These are phyloP conservation scores for Anser brachyrhynchus DNA, from an alignment of 2,113 vertebrate species.

Conservation along the genomic window DNA sequence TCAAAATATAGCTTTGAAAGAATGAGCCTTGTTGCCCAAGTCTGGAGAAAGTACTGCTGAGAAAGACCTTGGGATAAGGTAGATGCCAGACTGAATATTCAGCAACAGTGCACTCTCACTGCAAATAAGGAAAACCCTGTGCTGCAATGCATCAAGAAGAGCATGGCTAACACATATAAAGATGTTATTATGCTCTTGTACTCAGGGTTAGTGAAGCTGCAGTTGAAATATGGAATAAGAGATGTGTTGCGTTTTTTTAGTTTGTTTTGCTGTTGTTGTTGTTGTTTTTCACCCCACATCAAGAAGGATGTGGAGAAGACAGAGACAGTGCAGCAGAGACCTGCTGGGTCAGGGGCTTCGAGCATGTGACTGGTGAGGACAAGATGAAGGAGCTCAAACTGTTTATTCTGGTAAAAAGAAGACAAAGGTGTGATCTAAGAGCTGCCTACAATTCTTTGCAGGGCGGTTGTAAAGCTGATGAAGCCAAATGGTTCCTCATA, in stretches of 20 bases:
- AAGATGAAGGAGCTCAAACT: not conserved
- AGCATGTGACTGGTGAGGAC: not conserved
- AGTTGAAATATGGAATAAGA: not conserved
- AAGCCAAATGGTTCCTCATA: not conserved
- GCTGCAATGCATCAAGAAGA: not conserved
- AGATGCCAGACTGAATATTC: not conserved
- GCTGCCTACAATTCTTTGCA: not conserved
- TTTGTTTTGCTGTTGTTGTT: no score
- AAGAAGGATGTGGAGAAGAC: not conserved
- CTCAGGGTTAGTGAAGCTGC: not conserved
- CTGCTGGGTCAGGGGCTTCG: not conserved
- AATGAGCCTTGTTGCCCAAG: not conserved
- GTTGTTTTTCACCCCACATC: not conserved
- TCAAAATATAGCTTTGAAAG: not conserved
- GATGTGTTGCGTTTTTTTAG: not conserved
- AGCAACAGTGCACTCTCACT: not conserved
- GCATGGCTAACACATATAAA: not conserved
- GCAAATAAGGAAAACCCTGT: not conserved
- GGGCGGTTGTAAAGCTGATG: not conserved
- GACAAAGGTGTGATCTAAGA: not conserved
- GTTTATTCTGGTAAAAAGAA: not conserved
- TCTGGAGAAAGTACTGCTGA: not conserved
- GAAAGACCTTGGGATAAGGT: not conserved
- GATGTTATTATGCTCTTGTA: not conserved
- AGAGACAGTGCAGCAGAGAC: not conserved